phyloP scores from a whole-genome alignment of 2,797 vertebrate genomes.

The Merluccius polli region DNA sequence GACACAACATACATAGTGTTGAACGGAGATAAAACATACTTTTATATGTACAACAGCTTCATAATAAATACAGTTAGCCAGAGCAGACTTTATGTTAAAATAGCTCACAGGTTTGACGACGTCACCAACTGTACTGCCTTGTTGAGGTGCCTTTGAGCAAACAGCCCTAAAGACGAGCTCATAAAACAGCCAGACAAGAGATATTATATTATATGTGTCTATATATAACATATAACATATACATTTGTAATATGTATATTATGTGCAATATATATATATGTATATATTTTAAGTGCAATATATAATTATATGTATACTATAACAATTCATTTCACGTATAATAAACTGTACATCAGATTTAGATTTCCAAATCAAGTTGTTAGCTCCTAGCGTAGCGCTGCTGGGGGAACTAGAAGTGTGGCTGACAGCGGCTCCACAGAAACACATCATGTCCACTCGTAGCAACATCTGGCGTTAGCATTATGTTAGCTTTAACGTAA shows the following conservation, averaged over 20 bases:
- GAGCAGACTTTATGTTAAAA: background rate
- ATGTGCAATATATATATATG: background rate
- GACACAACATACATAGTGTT: background rate
- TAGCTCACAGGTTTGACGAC: background rate
- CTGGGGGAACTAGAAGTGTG: background rate
- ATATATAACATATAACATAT: background rate
- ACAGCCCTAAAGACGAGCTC: background rate
- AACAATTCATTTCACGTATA: background rate
- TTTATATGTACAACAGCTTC: background rate
- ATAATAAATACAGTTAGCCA: background rate
- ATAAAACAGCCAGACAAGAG: background rate
- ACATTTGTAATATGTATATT: background rate
- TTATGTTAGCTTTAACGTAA: slow-evolving; percentile 4
- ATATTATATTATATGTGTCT: background rate
- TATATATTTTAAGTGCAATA: too few species aligned
- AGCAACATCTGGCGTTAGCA: background rate
- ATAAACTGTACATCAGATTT: slow-evolving; percentile 1
- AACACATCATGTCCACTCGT: background rate
- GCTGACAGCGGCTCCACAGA: background rate
- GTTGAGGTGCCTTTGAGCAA: background rate
- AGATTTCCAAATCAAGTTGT: background rate
- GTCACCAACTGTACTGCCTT: background rate
- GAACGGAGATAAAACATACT: background rate
- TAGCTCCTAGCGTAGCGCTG: background rate
- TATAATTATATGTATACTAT: background rate